Evolutionary conservation across 1,140 invertebrate genomes (phyloP), one percentile per base, ranked within the genome.

Genomic region (Cryptotermes secundus): DNA sequence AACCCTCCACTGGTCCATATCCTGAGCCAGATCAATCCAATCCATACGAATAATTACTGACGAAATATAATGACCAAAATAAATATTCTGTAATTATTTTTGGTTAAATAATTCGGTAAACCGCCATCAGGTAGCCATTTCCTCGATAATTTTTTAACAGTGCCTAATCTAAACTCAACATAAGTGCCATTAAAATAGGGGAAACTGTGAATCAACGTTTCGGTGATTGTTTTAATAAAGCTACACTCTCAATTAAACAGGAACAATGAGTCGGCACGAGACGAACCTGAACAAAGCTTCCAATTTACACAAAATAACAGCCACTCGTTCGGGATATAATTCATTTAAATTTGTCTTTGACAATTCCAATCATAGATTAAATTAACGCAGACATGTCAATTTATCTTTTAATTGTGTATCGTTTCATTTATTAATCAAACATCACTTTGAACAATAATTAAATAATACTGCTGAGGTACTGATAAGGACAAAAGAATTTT

Each of bases 341-440:
- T 72, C 59, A 72, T n/a, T 72, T 26, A 72, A 72, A 72, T 72
- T 72, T 72, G 31, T 72, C 59, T 72, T 31, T 72, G 26, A 72
- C 59, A 31, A 72, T 31, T 72, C 9, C 26, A 72, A 72, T 31
- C 59, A 72, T 6, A 72, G 9, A 72, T 31, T 9, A 72, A 72
- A 72, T 72, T 72, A 72, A 72, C 59, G 26, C 26, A 72, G 59
- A 31, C 59, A 72, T 72, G 59, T 72, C 59, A 72, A 31, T 72
- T 72, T 72, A 72, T 72, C 59, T 72, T 72, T 31, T 72, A 72
- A 72, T 72, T 72, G 59, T 72, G 31, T 26, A 72, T 72, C 59
- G 14, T 72, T 72, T 72, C 59, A 72, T n/a, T 72, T 31, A 72
- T 26, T 31, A 72, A 72, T 72, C 59, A 72, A 31, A 72, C 59